Evolutionary conservation across 2,113 vertebrate genomes (phyloP), one percentile per base, ranked within the genome.

Genomic region (Perca schrenkii): DNA sequence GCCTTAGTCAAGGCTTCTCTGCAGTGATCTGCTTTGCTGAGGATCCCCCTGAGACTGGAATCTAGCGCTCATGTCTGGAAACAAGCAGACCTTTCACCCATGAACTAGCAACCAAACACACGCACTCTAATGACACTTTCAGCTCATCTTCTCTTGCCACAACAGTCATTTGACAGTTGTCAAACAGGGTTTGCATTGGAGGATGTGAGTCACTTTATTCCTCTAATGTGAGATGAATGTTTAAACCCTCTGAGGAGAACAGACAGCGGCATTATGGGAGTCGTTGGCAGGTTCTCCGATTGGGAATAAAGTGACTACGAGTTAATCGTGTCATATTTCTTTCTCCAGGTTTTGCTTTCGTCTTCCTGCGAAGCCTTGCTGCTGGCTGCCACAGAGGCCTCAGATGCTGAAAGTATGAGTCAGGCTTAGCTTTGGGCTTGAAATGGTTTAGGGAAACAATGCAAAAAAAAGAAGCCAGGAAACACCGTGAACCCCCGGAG

Each of bases 261-360:
- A 86, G 72, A 85, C 65, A 80, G 81, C 21, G 54, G 73, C 81
- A 89, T 91, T 89, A 78, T 87, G 80, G 79, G 89, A 89, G 63
- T 66, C 36, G 31, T 57, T 63, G 74, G 79, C 86, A 89, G 87
- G 61, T 86, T 82, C 77, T 85, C 56, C 57, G 31, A 68, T 64
- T n/a, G 85, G 74, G 77, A 88, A 88, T 80, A 91, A 90, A 91
- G 78, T 77, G 80, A 54, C 58, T 79, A 83, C 0, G 40, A 85
- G 62, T 78, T 93, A 93, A 93, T 93, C 87, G 82, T 86, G 77
- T 82, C 80, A 89, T 86, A 90, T 94, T 90, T 90, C 83, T 90
- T 89, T 84, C 85, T 86, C 50, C 66, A 71, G 73, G 79, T 88
- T 91, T 86, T 43, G 40, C 77, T 90, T 90, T 87, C 73, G 69